Conservation (phyloP, 2,113 vertebrate genomes). For the Scortum barcoo region DNA sequence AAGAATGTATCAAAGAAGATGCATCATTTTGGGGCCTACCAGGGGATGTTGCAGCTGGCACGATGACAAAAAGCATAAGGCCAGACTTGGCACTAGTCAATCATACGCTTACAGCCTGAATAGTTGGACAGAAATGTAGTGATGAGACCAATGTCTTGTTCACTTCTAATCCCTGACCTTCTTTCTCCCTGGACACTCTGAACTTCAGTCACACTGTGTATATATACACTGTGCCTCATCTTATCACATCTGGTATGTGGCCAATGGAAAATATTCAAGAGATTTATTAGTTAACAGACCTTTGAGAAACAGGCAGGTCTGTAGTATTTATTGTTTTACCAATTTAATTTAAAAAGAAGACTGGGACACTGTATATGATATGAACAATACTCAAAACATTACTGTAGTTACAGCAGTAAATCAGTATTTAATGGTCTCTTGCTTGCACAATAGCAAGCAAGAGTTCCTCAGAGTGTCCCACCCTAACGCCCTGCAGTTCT, state of each 20-base stretch:
- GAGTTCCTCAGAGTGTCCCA: no score
- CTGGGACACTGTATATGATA: not conserved
- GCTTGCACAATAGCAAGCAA: no score
- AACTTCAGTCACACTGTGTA: conserved; percentile 26
- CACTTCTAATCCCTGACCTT: conserved; percentile 74
- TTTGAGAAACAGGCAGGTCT: not conserved
- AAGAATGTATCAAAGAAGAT: conserved; percentile 81
- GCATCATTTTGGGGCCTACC: conserved; percentile 68
- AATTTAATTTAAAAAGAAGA: not conserved
- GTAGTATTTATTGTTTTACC: not conserved
- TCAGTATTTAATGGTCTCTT: no score
- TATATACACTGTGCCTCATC: conserved; percentile 14
- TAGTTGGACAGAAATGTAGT: conserved; percentile 52
- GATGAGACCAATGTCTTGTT: conserved; percentile 68
- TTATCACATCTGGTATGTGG: not conserved
- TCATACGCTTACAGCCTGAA: conserved; percentile 61
- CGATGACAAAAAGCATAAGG: conserved; percentile 66
- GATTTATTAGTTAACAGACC: not conserved
- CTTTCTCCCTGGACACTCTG: conserved; percentile 58
- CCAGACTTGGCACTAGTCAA: conserved; percentile 68
- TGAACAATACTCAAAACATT: not conserved
- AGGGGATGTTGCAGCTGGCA: conserved; percentile 72
- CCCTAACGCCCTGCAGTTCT: not conserved
- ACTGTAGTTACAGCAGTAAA: not conserved
- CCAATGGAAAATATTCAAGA: not conserved